Base-by-base conservation (phyloP, 2,113 vertebrate genomes). In the Motacilla alba region DNA sequence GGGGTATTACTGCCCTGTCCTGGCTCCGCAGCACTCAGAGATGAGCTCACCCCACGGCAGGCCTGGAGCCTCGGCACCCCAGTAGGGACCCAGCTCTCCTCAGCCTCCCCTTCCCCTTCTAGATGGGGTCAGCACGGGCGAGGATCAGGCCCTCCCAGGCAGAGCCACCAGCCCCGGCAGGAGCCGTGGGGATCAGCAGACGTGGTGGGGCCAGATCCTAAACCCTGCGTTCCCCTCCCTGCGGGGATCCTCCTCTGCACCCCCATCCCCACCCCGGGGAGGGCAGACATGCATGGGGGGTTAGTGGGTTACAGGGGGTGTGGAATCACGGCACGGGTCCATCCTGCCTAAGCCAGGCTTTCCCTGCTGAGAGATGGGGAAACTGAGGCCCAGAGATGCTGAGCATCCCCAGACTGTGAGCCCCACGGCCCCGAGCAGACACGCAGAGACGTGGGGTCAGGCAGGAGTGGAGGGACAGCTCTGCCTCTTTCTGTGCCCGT, bases 1-100 rank as follows among this genome's bases (percentile, higher is more conserved):
- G 89, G 94, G 92, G 28, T 62, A 92, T 97, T 96, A 97, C 89
- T 52, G 87, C 81, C 92, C 44, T 3, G 56, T 20, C 76, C 73
- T 86, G 80, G 37, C 60, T 46, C 31, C 5, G 0, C 1, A 21
- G 46, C 50, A 28, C 81, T 44, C 66, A 67, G 84, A 83, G 87
- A 37, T 58, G 87, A 60, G 56, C 73, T 69, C 3, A 62, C 39
- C 41, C 79, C 33, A 10, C 3, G 5, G 23, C 6, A 19, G 80
- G 56, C 52, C 50, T 83, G 81, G 76, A 90, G 83, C 55, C 33
- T 49, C 49, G 88, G 39, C 23, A 83, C 64, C 56, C 47, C 21
- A 1, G 31, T 1, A 30, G 77, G 68, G 88, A 84, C 37, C 72
- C 85, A 62, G 68, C 20, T 73, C 53, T 81, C 83, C 87, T 80